A percentile compares a stretch with the other conserved stretches of the same genome.
phyloP scores from a whole-genome alignment of 1,140 invertebrate species.

The Apocrypta bakeri region DNA sequence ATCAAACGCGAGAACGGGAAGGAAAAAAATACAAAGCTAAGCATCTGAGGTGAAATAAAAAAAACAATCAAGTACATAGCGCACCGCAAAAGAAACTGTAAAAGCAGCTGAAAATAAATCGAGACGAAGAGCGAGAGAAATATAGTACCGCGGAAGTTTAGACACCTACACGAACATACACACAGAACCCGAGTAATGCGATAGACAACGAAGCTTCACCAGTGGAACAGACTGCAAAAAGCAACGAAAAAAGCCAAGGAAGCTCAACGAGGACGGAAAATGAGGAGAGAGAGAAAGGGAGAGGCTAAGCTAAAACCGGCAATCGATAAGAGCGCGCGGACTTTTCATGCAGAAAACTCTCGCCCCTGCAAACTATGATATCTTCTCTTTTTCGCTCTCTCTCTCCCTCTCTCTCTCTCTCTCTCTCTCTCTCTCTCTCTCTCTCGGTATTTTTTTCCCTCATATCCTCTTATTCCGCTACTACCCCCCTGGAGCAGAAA shows the following conservation, averaged over 20 bases:
- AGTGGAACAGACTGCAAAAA: background rate
- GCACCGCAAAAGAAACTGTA: background rate
- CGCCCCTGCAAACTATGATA: conserved; percentile 12
- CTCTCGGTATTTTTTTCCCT: conserved; percentile 36
- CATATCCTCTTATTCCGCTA: background rate
- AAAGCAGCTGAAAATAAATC: background rate
- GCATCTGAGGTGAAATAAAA: too few species aligned
- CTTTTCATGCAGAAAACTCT: conserved; percentile 56
- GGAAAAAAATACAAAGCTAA: background rate
- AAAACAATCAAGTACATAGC: too few species aligned
- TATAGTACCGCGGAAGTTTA: background rate
- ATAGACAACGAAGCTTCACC: conserved; percentile 16
- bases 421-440: conserved; percentile 18
- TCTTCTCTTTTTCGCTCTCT: conserved; percentile 11
- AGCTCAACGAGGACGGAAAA: background rate
- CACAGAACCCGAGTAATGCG: conserved; percentile 50
- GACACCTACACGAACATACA: background rate
- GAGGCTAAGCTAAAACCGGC: conserved; percentile 48
- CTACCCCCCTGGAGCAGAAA: background rate
- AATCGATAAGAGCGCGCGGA: conserved; percentile 60
- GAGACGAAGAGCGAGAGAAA: background rate
- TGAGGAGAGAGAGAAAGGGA: background rate
- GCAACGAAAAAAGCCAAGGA: background rate
- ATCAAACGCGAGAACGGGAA: background rate
- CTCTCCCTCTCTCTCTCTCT: conserved; percentile 8